These are phyloP conservation scores for Antheraea assamensis DNA, from an alignment of 2,888 invertebrate species.

Conservation along the genomic window DNA sequence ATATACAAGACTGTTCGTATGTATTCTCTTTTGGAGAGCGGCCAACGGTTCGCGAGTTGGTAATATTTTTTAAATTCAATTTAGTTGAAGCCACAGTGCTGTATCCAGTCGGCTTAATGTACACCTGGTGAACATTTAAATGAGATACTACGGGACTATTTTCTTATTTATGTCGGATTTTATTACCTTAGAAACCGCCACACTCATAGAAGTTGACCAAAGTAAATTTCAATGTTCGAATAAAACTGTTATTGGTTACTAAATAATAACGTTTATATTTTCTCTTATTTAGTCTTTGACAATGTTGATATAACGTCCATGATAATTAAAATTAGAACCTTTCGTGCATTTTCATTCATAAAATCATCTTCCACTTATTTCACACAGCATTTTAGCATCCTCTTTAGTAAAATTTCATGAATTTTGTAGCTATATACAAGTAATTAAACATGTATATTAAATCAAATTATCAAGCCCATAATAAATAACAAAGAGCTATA, in stretches of 20 bases:
- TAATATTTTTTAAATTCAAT: slow-evolving; percentile 82
- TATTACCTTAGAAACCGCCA: slow-evolving; percentile 43
- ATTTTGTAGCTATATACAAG: too few relatives aligned
- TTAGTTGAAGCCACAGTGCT: slow-evolving; percentile 77
- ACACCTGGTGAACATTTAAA: slow-evolving; percentile 79
- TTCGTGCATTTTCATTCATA: too few relatives aligned
- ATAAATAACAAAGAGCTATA: too few relatives aligned
- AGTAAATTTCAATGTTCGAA: not conserved
- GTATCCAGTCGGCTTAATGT: slow-evolving; percentile 77
- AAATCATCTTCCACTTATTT: too few relatives aligned
- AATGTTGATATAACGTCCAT: too few relatives aligned
- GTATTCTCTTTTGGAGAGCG: slow-evolving; percentile 78
- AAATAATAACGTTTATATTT: not conserved
- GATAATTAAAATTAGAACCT: too few relatives aligned
- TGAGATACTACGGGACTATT: slow-evolving; percentile 69
- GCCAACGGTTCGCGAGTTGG: slow-evolving; percentile 75
- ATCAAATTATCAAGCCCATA: too few relatives aligned
- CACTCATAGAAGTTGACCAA: slow-evolving; percentile 14
- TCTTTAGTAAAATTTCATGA: too few relatives aligned
- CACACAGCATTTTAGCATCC: too few relatives aligned
- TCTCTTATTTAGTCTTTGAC: too few relatives aligned
- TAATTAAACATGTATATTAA: too few relatives aligned
- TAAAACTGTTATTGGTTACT: not conserved
- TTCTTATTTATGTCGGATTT: slow-evolving; percentile 60
- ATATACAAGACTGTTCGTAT: slow-evolving; percentile 69